Conservation (phyloP, 2,113 vertebrate genomes). For the Rhipidura dahli region DNA sequence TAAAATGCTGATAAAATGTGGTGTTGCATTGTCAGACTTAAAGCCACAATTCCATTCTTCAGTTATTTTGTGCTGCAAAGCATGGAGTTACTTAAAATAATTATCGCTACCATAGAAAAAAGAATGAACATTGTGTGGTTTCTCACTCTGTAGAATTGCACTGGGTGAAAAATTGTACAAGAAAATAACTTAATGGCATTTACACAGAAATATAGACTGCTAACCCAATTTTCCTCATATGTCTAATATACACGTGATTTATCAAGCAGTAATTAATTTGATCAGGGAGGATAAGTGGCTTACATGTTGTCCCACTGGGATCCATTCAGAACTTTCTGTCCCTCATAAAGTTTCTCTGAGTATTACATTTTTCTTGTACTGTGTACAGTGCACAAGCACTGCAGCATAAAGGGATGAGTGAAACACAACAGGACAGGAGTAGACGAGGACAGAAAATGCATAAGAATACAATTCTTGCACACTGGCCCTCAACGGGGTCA, state of each 20-base stretch:
- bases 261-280: neutral
- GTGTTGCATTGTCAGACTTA: neutral
- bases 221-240: neutral
- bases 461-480: neutral
- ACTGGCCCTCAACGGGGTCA: neutral
- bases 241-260: neutral
- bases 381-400: no score
- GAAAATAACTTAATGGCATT: neutral
- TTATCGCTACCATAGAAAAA: neutral
- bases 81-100: neutral
- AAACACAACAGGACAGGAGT: neutral
- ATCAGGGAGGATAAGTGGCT: neutral
- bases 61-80: neutral
- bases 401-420: fast-evolving
- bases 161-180: neutral
- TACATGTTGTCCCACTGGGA: neutral
- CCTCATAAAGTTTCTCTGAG: neutral
- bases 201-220: neutral
- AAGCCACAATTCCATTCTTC: neutral
- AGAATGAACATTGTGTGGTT: neutral
- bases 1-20: neutral
- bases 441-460: neutral
- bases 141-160: neutral
- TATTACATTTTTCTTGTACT: neutral
- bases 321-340: neutral